Percentiles rank a stretch among this genome's conserved stretches.
phyloP scores from a whole-genome alignment of 2,797 vertebrate genomes.

The Kryptolebias ocellatus region DNA sequence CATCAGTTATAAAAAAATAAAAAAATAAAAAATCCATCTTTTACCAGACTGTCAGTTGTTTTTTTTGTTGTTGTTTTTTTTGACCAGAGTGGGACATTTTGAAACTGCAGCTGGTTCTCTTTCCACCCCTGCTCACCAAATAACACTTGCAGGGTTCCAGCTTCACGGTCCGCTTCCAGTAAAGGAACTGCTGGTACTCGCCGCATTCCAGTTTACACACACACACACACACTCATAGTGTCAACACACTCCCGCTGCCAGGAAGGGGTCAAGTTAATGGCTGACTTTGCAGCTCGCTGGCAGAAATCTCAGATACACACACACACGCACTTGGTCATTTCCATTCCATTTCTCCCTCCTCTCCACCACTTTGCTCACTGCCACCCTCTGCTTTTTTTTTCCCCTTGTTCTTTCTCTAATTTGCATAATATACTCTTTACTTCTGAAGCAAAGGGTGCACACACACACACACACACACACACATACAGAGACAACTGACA shows the following conservation, averaged over 20 bases:
- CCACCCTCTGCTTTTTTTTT: slow-evolving; percentile 56
- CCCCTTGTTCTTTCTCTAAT: slow-evolving; percentile 48
- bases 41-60: slow-evolving; percentile 13
- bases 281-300: slow-evolving; percentile 74
- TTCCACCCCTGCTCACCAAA: slow-evolving; percentile 55
- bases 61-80: background rate
- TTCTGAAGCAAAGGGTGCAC: slow-evolving; percentile 49
- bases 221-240: slow-evolving; percentile 45
- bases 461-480: slow-evolving; percentile 34
- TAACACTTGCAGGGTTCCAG: slow-evolving; percentile 45
- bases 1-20: background rate
- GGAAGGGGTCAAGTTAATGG: slow-evolving; percentile 79
- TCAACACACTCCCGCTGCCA: slow-evolving; percentile 72
- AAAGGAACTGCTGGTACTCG: slow-evolving; percentile 67
- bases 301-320: slow-evolving; percentile 55
- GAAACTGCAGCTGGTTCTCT: slow-evolving; percentile 31
- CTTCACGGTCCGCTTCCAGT: slow-evolving; percentile 67
- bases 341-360: slow-evolving; percentile 56
- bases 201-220: slow-evolving; percentile 64
- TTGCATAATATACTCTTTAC: slow-evolving; percentile 74
- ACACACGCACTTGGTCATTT: slow-evolving; percentile 47
- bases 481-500: slow-evolving; percentile 57
- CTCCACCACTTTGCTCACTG: slow-evolving; percentile 50
- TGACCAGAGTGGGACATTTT: slow-evolving; percentile 20
- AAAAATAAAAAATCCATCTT: background rate